A percentile compares a stretch with the other conserved stretches of the same genome.
Evolutionary conservation across 2,113 vertebrate genomes (phyloP).

Genomic region (Cochlearius cochlearius): DNA sequence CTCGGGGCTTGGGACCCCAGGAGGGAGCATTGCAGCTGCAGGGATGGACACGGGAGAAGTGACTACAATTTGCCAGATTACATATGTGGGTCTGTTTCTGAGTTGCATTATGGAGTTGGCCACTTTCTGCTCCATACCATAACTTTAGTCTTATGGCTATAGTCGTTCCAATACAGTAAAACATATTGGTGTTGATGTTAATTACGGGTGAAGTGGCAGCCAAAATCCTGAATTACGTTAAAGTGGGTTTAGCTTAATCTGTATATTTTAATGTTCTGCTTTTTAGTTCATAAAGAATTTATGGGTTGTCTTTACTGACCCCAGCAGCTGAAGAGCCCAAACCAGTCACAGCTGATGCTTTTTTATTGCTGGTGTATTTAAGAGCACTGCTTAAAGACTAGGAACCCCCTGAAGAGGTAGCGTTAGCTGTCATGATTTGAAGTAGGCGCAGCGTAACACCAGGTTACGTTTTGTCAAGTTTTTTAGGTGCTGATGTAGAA

Average conservation of each 20-base stretch:
- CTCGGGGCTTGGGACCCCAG: not conserved
- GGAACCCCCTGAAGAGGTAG: not conserved
- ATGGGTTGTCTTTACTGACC: constrained; percentile 21
- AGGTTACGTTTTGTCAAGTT: not conserved
- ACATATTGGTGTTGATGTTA: not conserved
- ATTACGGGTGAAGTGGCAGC: not conserved
- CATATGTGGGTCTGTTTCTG: not conserved
- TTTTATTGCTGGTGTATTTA: not conserved
- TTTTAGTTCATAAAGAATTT: constrained; percentile 24
- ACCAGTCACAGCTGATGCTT: not conserved
- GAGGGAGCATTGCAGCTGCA: not conserved
- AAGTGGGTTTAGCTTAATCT: constrained; percentile 11
- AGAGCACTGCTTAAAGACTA: not conserved
- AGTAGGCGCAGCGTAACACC: not conserved
- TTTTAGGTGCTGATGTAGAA: not conserved
- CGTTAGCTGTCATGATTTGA: not conserved
- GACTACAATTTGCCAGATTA: not conserved
- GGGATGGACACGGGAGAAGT: not conserved
- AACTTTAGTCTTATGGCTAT: not conserved
- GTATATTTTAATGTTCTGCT: constrained; percentile 20
- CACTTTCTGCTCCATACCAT: not conserved
- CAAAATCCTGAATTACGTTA: not conserved
- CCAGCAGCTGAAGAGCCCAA: not conserved
- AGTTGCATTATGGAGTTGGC: not conserved
- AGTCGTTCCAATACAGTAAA: not conserved